Evolutionary conservation across 2,888 invertebrate species (phyloP), one percentile per base, ranked within the genome.

Genomic region (Gymnoscelis rufifasciata): DNA sequence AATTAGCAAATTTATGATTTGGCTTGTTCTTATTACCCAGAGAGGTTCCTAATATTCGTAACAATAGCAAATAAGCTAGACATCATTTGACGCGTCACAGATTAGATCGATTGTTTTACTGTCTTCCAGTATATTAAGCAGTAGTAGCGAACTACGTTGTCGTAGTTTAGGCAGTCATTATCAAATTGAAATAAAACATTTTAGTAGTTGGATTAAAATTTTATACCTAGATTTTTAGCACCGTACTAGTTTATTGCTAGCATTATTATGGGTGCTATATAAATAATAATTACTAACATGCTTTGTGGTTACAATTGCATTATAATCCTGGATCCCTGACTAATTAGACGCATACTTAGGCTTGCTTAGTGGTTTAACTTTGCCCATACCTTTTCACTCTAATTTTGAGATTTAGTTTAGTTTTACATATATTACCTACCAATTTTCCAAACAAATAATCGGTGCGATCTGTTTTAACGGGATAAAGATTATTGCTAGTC

Each of bases 61-160:
- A 33, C 14, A 15, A 15, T 38, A 29, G n/a, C 40, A 14, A 11
- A 33, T 11, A 23, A 40, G 30, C 47, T 62, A 47, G 26, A 43
- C 30, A 14, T 35, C 30, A 28, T 41, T 31, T 12, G 29, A 49
- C 53, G 56, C 43, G 36, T 57, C 57, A 52, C 54, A 47, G 43
- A 59, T 54, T 54, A 56, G 54, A 60, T 59, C 58, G 47, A 68
- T 81, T 81, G 65, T 62, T 73, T 79, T 76, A 70, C 68, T 58
- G 84, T 83, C 83, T 86, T 84, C 84, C 84, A 84, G 61, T 83
- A 78, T 65, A 61, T 58, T 78, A 81, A 78, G 77, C 68, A 64
- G 65, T 69, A 71, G 70, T 65, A 26, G 35, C 53, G 57, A 67
- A 60, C 53, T 67, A 67, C 56, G 51, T 52, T 50, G 50, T 55